Percentiles rank a stretch among this genome's conserved stretches.
These are phyloP conservation scores for Epinephelus moara DNA, from an alignment of 2,113 vertebrate species.

Conservation along the genomic window DNA sequence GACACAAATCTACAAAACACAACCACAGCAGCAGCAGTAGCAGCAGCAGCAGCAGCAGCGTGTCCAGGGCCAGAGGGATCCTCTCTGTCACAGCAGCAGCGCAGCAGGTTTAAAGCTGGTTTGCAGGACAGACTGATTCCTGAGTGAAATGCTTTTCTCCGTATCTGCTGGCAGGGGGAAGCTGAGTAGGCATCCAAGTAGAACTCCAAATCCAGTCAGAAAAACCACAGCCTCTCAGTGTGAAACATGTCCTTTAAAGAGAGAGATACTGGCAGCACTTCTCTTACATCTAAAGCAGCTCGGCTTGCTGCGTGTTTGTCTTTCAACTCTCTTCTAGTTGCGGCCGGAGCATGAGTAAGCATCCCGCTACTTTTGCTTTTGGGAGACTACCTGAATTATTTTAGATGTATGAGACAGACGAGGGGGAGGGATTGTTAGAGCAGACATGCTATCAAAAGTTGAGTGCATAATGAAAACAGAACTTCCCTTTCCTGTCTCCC, in stretches of 20 bases:
- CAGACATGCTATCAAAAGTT: conserved; percentile 6
- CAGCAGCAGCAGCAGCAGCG: not conserved
- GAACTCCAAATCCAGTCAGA: conserved; percentile 65
- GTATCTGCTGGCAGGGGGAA: conserved; percentile 41
- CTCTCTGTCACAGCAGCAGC: conserved; percentile 26
- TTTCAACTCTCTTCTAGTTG: conserved; percentile 51
- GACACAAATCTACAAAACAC: conserved; percentile 6
- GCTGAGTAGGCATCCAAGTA: conserved; percentile 48
- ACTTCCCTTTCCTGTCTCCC: not conserved
- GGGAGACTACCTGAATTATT: conserved; percentile 32
- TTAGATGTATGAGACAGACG: conserved; percentile 25
- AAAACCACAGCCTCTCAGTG: conserved; percentile 45
- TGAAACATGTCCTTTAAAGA: conserved; percentile 42
- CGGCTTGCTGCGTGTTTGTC: conserved; percentile 50
- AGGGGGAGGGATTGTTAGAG: not conserved
- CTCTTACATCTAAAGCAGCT: conserved; percentile 46
- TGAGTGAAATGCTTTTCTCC: conserved; percentile 47
- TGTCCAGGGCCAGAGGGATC: conserved; percentile 22
- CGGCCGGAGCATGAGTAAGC: conserved; percentile 33
- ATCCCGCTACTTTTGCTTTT: conserved; percentile 30
- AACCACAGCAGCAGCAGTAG: not conserved
- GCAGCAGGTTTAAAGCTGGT: conserved; percentile 39
- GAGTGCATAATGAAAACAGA: conserved; percentile 21
- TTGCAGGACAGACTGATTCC: conserved; percentile 30
- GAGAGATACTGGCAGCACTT: conserved; percentile 37